Evolutionary conservation across 2,797 vertebrate genomes (phyloP).

Genomic region (Phyllotis vaccarum): DNA sequence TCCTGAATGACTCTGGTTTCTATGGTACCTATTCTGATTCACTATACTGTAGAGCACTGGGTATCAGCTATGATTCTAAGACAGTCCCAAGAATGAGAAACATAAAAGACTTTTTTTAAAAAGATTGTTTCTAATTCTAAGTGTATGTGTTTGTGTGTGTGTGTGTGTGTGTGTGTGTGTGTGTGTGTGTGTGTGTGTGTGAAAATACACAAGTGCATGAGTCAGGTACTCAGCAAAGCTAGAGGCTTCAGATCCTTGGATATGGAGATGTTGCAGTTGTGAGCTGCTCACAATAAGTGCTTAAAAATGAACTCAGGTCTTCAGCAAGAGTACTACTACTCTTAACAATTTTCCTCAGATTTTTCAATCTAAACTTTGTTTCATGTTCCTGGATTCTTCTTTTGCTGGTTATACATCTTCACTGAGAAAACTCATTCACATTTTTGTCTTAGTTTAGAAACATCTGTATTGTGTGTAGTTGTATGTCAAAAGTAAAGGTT

Average conservation of each 20-base stretch:
- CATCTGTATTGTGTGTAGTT: background rate
- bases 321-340: background rate
- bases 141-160: background rate
- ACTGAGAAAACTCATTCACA: background rate
- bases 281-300: no score
- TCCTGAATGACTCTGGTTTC: background rate
- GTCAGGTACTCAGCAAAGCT: background rate
- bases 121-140: background rate
- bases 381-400: background rate
- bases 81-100: accelerated
- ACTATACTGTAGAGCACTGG: accelerated
- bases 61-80: background rate
- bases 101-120: background rate
- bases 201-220: background rate
- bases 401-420: background rate
- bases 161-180: background rate
- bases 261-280: background rate
- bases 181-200: background rate
- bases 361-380: background rate
- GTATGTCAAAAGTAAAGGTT: background rate
- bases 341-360: background rate
- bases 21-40: background rate
- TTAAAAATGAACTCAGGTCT: background rate
- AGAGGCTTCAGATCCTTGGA: background rate
- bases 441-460: background rate